phyloP scores from a whole-genome alignment of 1,140 invertebrate species.

The Reticulitermes speratus region DNA sequence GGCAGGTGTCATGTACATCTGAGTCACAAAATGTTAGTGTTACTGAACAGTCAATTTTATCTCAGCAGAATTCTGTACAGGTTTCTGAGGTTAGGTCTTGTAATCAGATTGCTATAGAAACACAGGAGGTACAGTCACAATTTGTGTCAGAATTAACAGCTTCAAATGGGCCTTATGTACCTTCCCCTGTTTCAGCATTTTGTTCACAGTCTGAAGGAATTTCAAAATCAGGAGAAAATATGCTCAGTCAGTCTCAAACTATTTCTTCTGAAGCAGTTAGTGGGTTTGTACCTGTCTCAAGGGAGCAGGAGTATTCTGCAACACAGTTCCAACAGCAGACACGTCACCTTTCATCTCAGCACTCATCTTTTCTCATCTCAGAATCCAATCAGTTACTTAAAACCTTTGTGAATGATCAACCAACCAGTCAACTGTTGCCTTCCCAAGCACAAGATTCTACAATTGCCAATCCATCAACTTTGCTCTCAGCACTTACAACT shows the following conservation, averaged over 20 bases:
- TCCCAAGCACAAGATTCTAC: neutral
- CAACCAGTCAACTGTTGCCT: neutral
- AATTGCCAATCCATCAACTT: constrained; percentile 34
- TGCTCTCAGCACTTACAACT: constrained; percentile 50
- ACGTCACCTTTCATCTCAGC: neutral
- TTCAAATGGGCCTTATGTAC: too few relatives aligned
- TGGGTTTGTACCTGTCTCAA: neutral
- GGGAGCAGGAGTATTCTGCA: neutral
- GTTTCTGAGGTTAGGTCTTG: neutral
- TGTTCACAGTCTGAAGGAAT: neutral
- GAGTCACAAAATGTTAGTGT: neutral
- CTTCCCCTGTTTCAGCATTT: neutral
- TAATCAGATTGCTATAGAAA: neutral
- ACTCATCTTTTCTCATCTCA: neutral
- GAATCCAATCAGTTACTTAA: neutral
- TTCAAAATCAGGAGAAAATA: neutral
- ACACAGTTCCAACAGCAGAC: neutral
- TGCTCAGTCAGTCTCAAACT: neutral
- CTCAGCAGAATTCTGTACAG: neutral
- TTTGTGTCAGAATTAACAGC: too few relatives aligned
- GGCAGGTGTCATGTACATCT: neutral
- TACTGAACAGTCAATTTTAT: neutral
- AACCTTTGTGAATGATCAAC: neutral
- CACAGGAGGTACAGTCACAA: neutral
- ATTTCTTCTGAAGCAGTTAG: neutral